These are phyloP conservation scores for Bucorvus abyssinicus DNA, from an alignment of 2,797 vertebrate genomes.

Conservation along the genomic window DNA sequence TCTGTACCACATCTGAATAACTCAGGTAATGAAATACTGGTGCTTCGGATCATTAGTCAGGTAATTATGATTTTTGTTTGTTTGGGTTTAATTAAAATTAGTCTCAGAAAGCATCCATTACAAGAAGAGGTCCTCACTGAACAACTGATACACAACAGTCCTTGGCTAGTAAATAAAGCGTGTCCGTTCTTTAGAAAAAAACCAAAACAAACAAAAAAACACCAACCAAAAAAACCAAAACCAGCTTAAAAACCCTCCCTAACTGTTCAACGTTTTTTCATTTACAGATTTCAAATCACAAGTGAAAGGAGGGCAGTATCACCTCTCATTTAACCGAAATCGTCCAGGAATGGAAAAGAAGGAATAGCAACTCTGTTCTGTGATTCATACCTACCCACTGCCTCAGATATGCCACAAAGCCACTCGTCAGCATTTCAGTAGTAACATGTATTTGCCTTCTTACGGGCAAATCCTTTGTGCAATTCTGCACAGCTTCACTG, in stretches of 20 bases:
- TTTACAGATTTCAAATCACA: not conserved
- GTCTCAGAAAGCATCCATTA: not conserved
- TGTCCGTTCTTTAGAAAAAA: not conserved
- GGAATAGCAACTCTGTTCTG: not conserved
- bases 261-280: not conserved
- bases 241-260: not conserved
- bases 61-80: conserved; percentile 49
- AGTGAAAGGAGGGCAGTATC: not conserved
- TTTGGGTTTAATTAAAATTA: conserved; percentile 48
- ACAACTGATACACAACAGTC: not conserved
- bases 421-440: not conserved
- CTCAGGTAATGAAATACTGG: conserved; percentile 13
- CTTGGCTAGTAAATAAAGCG: not conserved
- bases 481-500: not conserved
- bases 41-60: conserved; percentile 23
- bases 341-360: not conserved
- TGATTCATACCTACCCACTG: not conserved
- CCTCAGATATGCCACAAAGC: not conserved
- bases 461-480: not conserved
- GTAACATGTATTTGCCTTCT: not conserved
- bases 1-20: not conserved
- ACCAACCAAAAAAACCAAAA: not conserved
- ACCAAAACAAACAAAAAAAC: not conserved
- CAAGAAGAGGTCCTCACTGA: conserved; percentile 19
- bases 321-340: not conserved